Evolutionary conservation across 2,113 vertebrate genomes (phyloP).

Genomic region (Malurus melanocephalus): DNA sequence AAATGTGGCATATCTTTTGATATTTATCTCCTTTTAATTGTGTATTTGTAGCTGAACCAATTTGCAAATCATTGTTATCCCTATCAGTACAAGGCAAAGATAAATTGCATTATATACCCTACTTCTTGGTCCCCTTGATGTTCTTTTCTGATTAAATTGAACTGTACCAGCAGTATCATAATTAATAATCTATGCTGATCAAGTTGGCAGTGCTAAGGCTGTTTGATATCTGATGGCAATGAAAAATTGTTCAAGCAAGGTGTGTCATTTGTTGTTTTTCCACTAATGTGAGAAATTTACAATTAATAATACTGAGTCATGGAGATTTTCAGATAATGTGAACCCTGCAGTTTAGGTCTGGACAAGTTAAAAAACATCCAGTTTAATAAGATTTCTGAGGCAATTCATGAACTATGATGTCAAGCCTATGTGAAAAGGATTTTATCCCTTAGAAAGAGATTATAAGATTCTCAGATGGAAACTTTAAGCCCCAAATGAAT

Average conservation of each 20-base stretch:
- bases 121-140: conserved; percentile 70
- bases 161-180: conserved; percentile 64
- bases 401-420: background rate
- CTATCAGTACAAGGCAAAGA: conserved; percentile 73
- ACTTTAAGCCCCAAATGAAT: background rate
- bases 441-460: background rate
- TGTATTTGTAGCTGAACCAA: conserved; percentile 73
- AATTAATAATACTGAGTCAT: conserved; percentile 7
- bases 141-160: conserved; percentile 72
- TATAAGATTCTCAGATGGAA: background rate
- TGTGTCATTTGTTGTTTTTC: background rate
- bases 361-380: background rate
- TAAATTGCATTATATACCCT: conserved; percentile 68
- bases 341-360: background rate
- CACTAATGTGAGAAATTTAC: conserved; percentile 3
- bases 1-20: conserved; percentile 70
- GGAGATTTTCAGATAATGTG: background rate
- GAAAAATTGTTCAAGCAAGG: conserved; percentile 59
- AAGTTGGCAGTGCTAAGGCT: conserved; percentile 17
- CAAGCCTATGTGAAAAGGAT: background rate
- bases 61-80: conserved; percentile 74
- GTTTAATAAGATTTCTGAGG: background rate
- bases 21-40: conserved; percentile 81
- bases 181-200: conserved; percentile 75
- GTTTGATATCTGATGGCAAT: conserved; percentile 30